These are phyloP conservation scores for Osmerus mordax DNA, from an alignment of 2,113 vertebrate species.

Conservation along the genomic window DNA sequence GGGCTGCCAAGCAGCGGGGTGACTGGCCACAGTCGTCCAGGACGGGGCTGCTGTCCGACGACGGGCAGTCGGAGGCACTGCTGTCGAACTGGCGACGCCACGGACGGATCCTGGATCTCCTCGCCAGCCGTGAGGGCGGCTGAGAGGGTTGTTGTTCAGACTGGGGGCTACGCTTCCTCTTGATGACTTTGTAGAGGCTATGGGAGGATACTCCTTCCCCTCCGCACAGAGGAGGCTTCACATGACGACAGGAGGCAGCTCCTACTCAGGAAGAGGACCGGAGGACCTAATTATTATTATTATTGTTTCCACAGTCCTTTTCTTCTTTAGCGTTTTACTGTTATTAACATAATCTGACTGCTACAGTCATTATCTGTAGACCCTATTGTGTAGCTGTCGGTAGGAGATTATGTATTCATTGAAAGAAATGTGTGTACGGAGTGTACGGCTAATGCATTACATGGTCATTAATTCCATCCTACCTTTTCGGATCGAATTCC, in stretches of 20 bases:
- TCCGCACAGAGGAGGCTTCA: neutral
- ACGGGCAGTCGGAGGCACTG: slow-evolving; percentile 20
- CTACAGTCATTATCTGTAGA: too few species aligned
- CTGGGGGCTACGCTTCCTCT: neutral
- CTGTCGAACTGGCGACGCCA: slow-evolving; percentile 30
- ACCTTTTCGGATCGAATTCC: too few species aligned
- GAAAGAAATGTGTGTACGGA: too few species aligned
- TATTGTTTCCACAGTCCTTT: neutral
- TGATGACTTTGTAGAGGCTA: neutral
- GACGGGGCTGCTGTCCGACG: neutral
- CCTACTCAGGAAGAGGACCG: neutral
- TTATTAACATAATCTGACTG: too few species aligned
- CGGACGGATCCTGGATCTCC: slow-evolving; percentile 2
- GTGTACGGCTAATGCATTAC: too few species aligned
- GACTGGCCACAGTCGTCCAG: neutral
- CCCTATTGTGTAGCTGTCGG: too few species aligned
- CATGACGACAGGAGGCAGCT: neutral
- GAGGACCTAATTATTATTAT: neutral
- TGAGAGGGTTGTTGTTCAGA: neutral
- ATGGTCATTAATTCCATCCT: too few species aligned
- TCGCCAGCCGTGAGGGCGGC: neutral
- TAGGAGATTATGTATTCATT: too few species aligned
- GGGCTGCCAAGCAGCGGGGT: neutral
- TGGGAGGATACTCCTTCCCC: neutral
- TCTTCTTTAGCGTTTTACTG: neutral